Base-by-base conservation (phyloP, 2,113 vertebrate species). In the Microtus richardsoni region DNA sequence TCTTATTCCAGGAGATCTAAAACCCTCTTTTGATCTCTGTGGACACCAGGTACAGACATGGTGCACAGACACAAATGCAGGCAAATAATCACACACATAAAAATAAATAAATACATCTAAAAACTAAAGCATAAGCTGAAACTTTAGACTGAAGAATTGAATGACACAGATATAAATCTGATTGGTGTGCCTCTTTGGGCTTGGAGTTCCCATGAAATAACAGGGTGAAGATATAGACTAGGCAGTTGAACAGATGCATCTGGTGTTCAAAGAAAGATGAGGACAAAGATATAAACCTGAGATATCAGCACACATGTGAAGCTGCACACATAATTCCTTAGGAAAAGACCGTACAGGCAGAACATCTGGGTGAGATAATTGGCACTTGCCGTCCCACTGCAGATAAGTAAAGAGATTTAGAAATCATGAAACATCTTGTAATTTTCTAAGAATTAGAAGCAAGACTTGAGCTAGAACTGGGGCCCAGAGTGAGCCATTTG, bases 381-480 rank as follows among this genome's bases (percentile, higher is more conserved):
- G 85, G 28, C 44, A 87, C 54, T 41, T 89, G 62, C 47, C 14
- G 88, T 83, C 21, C 9, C 10, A 91, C 13, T 41, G 21, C 66
- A 77, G 39, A 49, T 91, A 62, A 91, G 13, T 60, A 60, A 82
- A 49, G 44, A 90, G 24, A 75, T 91, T 26, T 68, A 79, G 54
- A 82, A 68, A 44, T 82, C 30, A 68, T 68, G 39, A 91, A 88
- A 70, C 16, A 75, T 49, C 4, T 49, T 74, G 36, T 44, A 78
- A 75, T 94, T 83, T 94, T 88, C 4, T 36, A 49, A 13, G 19
- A 93, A 88, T 88, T 75, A 74, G 5, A 74, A 93, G 39, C 60
- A 91, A 62, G 58, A 19, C 54, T 28, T 22, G 26, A 49, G 68
- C 44, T 28, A 75, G 71, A 41, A 70, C 39, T 68, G 9, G 7